Conservation (phyloP, 2,797 vertebrate genomes). For the Chaetophractus vellerosus region DNA sequence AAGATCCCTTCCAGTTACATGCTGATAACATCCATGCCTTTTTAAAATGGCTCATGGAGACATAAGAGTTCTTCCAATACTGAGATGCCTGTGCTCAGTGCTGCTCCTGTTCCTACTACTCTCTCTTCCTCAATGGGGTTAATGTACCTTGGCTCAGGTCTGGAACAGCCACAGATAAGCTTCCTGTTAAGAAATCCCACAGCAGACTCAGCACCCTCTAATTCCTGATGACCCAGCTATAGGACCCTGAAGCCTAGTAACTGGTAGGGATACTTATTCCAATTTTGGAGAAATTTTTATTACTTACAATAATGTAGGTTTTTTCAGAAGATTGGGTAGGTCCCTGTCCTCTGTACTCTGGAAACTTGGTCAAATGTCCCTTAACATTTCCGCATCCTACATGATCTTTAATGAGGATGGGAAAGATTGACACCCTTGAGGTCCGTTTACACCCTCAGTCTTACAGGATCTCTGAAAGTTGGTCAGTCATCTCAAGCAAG, state of each 20-base stretch:
- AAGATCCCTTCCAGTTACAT: neutral
- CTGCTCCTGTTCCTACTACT: neutral
- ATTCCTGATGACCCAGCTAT: neutral
- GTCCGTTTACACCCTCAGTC: neutral
- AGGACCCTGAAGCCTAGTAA: neutral
- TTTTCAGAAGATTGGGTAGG: neutral
- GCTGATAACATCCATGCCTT: neutral
- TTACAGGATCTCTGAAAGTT: neutral
- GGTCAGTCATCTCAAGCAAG: conserved; percentile 34
- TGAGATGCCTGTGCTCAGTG: neutral
- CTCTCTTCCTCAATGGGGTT: neutral
- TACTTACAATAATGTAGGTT: neutral
- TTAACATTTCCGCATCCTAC: neutral
- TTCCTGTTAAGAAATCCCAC: neutral
- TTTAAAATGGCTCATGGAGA: neutral
- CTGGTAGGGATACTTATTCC: neutral
- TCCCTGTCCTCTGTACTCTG: neutral
- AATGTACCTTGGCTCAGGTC: neutral
- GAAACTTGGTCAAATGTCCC: neutral
- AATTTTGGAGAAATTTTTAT: neutral
- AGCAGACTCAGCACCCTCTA: neutral
- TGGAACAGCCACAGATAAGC: neutral
- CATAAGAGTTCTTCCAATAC: neutral
- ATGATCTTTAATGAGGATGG: neutral
- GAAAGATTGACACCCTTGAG: neutral